Evolutionary conservation across 2,888 invertebrate genomes (phyloP), one percentile per base, ranked within the genome.

Genomic region (Melinaea marsaeus): DNA sequence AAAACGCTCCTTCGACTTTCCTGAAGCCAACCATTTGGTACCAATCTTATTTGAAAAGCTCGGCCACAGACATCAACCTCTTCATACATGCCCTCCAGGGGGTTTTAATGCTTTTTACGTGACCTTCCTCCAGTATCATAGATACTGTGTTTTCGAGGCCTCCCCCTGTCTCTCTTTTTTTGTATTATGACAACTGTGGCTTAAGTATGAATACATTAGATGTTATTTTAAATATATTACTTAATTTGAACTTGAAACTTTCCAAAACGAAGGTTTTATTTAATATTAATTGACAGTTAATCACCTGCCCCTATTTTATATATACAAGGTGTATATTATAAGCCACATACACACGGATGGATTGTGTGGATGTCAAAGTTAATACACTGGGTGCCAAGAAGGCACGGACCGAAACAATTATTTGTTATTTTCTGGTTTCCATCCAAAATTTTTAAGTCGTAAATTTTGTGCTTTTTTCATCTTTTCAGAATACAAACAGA

Each of bases 361-460:
- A 13, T 32, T 32, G 32, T 51, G 9, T 51, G 22, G 32, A 51
- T 51, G 51, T 6, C 7, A 11, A 64, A 66, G 55, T 66, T 62
- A 68, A 68, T 68, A 46, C 66, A 68, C 66, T 61, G 55, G 59
- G 66, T 65, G 68, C 68, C 68, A 69, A 67, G 42, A 65, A 48
- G 13, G 33, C 59, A 55, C 48, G 32, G 46, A 58, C 54, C 62
- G 65, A 65, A 65, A 65, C 61, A 61, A 62, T 59, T 62, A 63
- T 69, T 32, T 61, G 55, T 59, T 65, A 61, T 69, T 67, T 69
- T 65, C 63, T 60, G 68, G 67, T 35, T 64, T 67, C 68, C 58
- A 69, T 69, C 68, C 68, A 67, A 69, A 69, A 22, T 22, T 69
- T 67, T 65, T 69, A 63, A 67, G 67, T 67, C 68, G 67, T 69